These are phyloP conservation scores for Alauda arvensis DNA, from an alignment of 2,797 vertebrate genomes.

Conservation along the genomic window DNA sequence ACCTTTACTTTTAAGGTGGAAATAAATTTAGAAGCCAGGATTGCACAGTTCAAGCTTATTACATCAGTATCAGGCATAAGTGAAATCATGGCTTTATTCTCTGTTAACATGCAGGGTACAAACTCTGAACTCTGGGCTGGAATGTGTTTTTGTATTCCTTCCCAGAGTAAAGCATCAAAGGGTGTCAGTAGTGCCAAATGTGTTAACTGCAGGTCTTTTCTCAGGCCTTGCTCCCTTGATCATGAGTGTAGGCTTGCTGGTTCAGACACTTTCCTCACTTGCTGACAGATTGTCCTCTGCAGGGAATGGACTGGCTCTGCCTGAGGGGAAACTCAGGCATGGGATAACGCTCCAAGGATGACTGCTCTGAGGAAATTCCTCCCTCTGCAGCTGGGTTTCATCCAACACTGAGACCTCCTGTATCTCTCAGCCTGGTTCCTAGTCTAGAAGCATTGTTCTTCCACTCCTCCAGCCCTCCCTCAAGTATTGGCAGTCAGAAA, in stretches of 20 bases:
- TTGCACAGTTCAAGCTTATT: neutral
- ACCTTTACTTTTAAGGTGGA: neutral
- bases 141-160: neutral
- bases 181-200: neutral
- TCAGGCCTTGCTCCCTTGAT: neutral
- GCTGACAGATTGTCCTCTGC: neutral
- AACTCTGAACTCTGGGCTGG: neutral
- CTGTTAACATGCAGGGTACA: neutral
- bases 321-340: neutral
- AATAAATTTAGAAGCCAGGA: neutral
- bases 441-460: neutral
- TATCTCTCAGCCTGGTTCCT: neutral
- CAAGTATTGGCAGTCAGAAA: neutral
- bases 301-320: neutral
- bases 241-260: neutral
- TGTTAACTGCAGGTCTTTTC: neutral
- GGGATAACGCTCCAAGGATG: neutral
- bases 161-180: neutral
- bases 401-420: neutral
- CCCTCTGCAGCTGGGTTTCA: neutral
- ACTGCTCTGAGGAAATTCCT: neutral
- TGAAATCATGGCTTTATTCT: neutral
- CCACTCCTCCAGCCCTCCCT: neutral
- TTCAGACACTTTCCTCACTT: neutral
- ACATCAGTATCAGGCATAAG: neutral